These are phyloP conservation scores for Cyphomyrus discorhynchus DNA, from an alignment of 2,113 vertebrate species.

Conservation along the genomic window DNA sequence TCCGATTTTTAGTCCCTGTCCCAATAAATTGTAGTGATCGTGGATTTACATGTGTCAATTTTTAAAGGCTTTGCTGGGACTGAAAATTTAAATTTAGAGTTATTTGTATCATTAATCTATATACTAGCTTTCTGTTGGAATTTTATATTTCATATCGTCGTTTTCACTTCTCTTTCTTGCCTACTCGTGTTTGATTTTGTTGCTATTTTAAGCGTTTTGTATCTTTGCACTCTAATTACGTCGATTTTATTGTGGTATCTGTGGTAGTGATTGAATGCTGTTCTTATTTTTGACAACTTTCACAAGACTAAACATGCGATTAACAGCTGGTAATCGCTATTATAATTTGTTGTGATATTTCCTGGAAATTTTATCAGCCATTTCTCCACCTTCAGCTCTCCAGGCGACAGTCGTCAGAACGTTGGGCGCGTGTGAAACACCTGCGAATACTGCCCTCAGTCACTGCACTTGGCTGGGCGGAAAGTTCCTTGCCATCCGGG, in stretches of 20 bases:
- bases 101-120: not conserved
- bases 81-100: not conserved
- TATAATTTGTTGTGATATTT: not conserved
- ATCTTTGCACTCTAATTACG: not conserved
- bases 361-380: not conserved
- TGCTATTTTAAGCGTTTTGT: not conserved
- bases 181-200: not conserved
- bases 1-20: not conserved
- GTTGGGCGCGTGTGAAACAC: not conserved
- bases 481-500: not conserved
- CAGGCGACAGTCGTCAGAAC: not conserved
- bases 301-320: not conserved
- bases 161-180: not conserved
- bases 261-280: not conserved
- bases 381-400: not conserved
- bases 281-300: not conserved
- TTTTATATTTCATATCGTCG: not conserved
- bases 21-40: not conserved
- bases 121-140: not conserved
- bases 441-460: not conserved
- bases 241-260: not conserved
- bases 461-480: not conserved
- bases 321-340: not conserved
- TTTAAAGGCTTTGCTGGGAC: not conserved
- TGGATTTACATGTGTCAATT: not conserved